phyloP scores from a whole-genome alignment of 1,140 invertebrate genomes.

The Cydia pomonella region DNA sequence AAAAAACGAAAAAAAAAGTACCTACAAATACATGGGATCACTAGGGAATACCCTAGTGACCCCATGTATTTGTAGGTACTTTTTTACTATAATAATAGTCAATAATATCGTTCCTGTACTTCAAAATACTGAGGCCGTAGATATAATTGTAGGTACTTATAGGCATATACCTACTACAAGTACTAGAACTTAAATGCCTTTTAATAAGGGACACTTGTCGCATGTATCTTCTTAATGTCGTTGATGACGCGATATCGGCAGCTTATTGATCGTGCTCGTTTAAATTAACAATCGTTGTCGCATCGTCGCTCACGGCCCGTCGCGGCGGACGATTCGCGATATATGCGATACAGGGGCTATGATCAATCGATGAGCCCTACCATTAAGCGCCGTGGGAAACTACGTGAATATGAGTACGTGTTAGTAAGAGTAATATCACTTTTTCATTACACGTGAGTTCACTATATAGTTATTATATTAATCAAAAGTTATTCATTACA shows the following conservation, averaged over 20 bases:
- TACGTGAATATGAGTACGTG: neutral
- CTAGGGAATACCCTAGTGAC: too few species aligned
- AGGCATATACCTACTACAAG: neutral
- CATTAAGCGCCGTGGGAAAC: slow-evolving; percentile 63
- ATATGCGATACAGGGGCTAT: slow-evolving; percentile 51
- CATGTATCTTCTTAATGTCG: slow-evolving; percentile 61
- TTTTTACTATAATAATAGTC: too few species aligned
- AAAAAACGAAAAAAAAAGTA: too few species aligned
- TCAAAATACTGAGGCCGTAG: neutral
- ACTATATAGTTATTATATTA: slow-evolving; percentile 7
- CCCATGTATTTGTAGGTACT: too few species aligned
- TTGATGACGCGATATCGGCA: slow-evolving; percentile 60
- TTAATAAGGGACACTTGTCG: slow-evolving; percentile 44
- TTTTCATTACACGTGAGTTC: slow-evolving; percentile 11
- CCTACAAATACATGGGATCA: too few species aligned
- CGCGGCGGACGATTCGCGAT: slow-evolving; percentile 52
- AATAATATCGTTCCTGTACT: too few species aligned
- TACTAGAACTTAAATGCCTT: neutral
- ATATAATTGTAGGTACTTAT: neutral
- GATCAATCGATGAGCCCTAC: slow-evolving; percentile 51
- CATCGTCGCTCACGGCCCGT: slow-evolving; percentile 57
- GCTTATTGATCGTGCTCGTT: slow-evolving; percentile 75
- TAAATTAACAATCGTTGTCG: slow-evolving; percentile 69
- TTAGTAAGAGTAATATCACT: neutral
- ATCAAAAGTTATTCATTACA: neutral